Evolutionary conservation across 35 echinoderm and acorn worm genomes (phyloP), one percentile per base, ranked within the genome.

Genomic region (Chiridota heheva): DNA sequence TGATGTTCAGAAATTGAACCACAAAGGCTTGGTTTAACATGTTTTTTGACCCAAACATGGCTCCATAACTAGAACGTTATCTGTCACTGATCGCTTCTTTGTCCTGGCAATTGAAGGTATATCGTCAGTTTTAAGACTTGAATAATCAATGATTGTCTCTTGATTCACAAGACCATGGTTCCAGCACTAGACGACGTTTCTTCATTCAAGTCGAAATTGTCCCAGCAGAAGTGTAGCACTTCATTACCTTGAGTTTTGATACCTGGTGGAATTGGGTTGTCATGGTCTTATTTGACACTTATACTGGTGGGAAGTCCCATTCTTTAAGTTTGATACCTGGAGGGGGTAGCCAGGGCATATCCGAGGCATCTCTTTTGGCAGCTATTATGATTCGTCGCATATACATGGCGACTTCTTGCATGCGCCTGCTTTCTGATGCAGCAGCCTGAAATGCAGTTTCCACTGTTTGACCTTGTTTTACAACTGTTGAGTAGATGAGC

Each of bases 171-270:
- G 17, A 5, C 82, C 82, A 58, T 84, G 82, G 82, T 73, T 73
- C 82, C 82, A 46, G 82, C 82, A 17, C 82, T 69, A 58, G 82
- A 84, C 39, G 66, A 15, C 5, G 82, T 84, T 60, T 84, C 82
- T 73, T 84, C 82, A 84, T 84, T 73, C 10, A 84, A 56, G 40
- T 84, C 82, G 41, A 84, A 84, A 40, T 84, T 84, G 26, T 84
- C 82, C 82, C 82, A 84, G 55, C 82, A 84, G 53, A 84, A 84
- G 55, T 84, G 82, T 39, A 84, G 7, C 36, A 84, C 45, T 73
- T 84, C 36, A 35, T 84, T 84, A 30, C 82, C 66, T 60, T 73
- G 36, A 16, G 32, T n/a, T 42, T 84, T 72, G 82, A 84, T 73
- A 69, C 67, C 51, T 73, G 82, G 82, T 46, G 82, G 68, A 48